phyloP scores from a whole-genome alignment of 2,888 invertebrate genomes.

The Tineola bisselliella region DNA sequence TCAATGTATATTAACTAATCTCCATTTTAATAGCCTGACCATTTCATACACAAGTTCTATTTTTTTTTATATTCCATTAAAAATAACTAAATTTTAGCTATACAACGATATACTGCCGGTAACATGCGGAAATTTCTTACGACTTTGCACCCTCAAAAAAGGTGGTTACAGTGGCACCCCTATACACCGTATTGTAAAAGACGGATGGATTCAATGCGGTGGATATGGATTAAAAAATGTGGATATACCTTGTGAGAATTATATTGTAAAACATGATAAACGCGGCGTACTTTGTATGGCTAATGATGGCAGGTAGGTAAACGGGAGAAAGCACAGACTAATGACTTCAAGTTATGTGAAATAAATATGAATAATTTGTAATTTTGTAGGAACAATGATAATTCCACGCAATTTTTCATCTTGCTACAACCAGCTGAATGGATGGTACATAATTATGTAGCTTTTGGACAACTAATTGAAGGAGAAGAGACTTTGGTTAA shows the following conservation, averaged over 20 bases:
- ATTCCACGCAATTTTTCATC: conserved; percentile 76
- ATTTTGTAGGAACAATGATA: conserved; percentile 63
- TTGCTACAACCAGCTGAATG: conserved; percentile 72
- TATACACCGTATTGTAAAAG: conserved; percentile 73
- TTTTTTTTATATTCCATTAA: too few species aligned
- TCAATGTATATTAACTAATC: too few species aligned
- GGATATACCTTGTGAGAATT: conserved; percentile 72
- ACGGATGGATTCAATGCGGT: conserved; percentile 78
- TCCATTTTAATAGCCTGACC: too few species aligned
- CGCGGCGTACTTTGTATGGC: conserved; percentile 79
- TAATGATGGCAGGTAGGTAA: conserved; percentile 65
- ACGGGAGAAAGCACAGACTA: too few species aligned
- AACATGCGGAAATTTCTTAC: conserved; percentile 68
- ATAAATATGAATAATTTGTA: too few species aligned
- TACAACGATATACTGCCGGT: conserved; percentile 67
- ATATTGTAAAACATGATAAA: conserved; percentile 70
- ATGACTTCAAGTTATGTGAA: too few species aligned
- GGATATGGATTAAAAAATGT: conserved; percentile 46
- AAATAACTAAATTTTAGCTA: conserved; percentile 41
- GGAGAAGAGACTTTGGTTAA: conserved; percentile 69
- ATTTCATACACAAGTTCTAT: too few species aligned
- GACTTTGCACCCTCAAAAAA: conserved; percentile 51
- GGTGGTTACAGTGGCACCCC: conserved; percentile 66
- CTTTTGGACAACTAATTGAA: conserved; percentile 77
- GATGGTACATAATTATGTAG: conserved; percentile 78